Evolutionary conservation across 2,888 invertebrate genomes (phyloP), one percentile per base, ranked within the genome.

Genomic region (Drosophila melanocephala): DNA sequence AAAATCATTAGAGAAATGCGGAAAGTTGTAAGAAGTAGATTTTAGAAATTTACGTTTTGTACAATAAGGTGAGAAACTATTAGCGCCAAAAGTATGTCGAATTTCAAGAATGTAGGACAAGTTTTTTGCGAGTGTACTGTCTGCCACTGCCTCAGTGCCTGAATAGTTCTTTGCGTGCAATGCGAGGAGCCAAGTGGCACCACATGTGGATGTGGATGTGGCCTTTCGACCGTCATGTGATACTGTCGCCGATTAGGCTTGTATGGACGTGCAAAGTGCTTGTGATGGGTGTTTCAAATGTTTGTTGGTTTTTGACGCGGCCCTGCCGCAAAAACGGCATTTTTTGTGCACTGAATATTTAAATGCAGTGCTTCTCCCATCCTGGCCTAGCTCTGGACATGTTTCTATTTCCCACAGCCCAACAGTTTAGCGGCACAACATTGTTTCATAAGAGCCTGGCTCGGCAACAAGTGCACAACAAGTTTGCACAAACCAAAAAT

Each of bases 241-340:
- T 87, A 89, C 86, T 87, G 87, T 89, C 89, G 79, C 87, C 87
- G 86, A 87, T 87, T 89, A 87, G 87, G 89, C 83, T 69, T 81
- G 84, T 87, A 84, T 84, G 75, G 82, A 89, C 77, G 87, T 82
- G 84, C 84, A 86, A 86, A 86, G 87, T 84, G 86, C 75, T 82
- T 87, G 86, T 75, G 85, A 79, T 77, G 87, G 78, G 79, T 87
- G 87, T 77, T 83, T 73, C 68, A 77, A 65, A 72, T 89, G 89
- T 89, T 87, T 84, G 83, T 81, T 87, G 89, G 69, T 81, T 89
- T 87, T 87, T 87, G 89, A 84, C 83, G 77, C 84, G 59, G 39
- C 33, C 28, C 35, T 12, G 33, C 53, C 66, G 67, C 59, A 78
- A 84, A 77, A 74, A 66, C 59, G 30, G 75, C 62, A 58, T 68